Evolutionary conservation across 2,113 vertebrate genomes (phyloP), one percentile per base, ranked within the genome.

Genomic region (Triplophysa rosa): DNA sequence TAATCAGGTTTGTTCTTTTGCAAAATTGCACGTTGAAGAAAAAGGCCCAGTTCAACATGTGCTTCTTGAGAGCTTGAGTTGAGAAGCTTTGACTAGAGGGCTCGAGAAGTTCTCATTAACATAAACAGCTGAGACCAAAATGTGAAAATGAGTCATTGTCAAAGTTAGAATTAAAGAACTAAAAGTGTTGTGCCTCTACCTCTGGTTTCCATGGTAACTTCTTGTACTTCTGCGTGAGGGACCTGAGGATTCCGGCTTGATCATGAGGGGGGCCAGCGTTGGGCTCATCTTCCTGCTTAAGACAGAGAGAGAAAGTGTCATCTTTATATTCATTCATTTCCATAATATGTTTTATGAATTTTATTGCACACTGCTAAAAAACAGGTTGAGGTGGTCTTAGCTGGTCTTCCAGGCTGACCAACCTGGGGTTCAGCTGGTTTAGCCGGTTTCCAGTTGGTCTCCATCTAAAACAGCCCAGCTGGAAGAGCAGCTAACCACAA

Each of bases 181-280:
- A 74, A 74, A 71, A 52, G 26, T 19, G 63, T 58, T 59, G 24
- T 59, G 45, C 21, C 47, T 62, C 79, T 91, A 93, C 93, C 92
- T 94, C 93, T 24, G 87, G 90, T 89, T 92, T 92, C 93, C 93
- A 94, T 72, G 86, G 89, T 81, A 93, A 87, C 84, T 88, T 93
- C 82, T 89, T 92, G 82, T 91, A 88, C n/a, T 70, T 90, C 80
- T 91, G 90, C 68, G 69, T 82, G 79, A 94, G 92, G 72, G 91
- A 91, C 85, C 84, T 92, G 68, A 89, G 81, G 68, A 93, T 78
- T 83, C 81, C 86, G 54, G 80, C 23, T 17, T 89, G 87, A 79
- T 88, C 67, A 0, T 85, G 78, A 58, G 67, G 16, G 37, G 85
- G 83, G 4, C 87, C 79, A 58, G 85, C 79, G 67, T 90, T 87